Evolutionary conservation across 2,888 invertebrate genomes (phyloP).

Genomic region (Pantelozetes paolii): DNA sequence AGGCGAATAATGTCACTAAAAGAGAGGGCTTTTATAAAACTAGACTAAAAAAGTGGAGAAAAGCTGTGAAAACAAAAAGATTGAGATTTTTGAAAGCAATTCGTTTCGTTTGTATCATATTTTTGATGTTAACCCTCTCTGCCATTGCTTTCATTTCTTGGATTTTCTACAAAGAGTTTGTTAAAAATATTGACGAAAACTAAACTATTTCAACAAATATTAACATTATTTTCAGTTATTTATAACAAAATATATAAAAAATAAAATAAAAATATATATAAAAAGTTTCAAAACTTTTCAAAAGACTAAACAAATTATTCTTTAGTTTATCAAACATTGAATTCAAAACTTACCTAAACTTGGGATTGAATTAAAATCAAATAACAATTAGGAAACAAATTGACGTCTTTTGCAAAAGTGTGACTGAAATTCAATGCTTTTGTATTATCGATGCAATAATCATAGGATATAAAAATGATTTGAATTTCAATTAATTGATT

Average conservation of each 20-base stretch:
- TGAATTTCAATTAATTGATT: too few relatives aligned
- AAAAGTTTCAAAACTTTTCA: too few relatives aligned
- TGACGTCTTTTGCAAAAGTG: too few relatives aligned
- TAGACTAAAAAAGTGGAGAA: slow-evolving; percentile 2
- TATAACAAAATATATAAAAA: neutral
- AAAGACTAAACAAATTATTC: too few relatives aligned
- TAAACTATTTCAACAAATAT: neutral
- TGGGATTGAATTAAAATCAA: too few relatives aligned
- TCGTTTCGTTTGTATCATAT: neutral
- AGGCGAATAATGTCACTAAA: neutral
- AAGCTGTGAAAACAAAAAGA: neutral
- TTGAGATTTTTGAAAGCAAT: neutral
- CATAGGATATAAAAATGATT: too few relatives aligned
- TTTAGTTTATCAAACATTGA: too few relatives aligned
- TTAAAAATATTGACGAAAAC: neutral
- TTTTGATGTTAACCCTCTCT: neutral
- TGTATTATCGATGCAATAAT: too few relatives aligned
- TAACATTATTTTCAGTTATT: neutral
- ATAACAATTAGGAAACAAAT: too few relatives aligned
- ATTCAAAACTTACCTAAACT: too few relatives aligned
- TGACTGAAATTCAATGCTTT: too few relatives aligned
- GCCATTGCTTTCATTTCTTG: neutral
- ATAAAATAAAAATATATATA: too few relatives aligned
- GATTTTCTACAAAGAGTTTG: neutral
- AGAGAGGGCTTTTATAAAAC: neutral